Base-by-base conservation (phyloP, 1,140 invertebrate genomes). In the Pogonognathellus flavescens region DNA sequence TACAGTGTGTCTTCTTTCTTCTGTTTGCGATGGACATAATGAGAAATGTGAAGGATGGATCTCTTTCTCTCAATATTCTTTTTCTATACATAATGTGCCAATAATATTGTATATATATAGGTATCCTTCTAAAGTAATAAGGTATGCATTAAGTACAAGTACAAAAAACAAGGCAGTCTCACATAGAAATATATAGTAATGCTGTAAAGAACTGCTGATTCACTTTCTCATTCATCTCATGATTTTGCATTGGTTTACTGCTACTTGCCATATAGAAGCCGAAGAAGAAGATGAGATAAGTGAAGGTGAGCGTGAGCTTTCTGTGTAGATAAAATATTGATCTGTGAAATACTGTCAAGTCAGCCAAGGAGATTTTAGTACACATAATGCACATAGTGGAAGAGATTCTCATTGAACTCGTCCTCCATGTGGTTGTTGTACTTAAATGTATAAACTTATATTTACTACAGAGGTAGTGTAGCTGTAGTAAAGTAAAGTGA, bases 311-410 rank as follows among this genome's bases (percentile, higher is more conserved):
- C 66, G 66, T 49, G 41, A 50, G 41, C 31, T 41, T 41, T 41
- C 31, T 41, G 31, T 76, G 41, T 10, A 76, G 70, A 76, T 76
- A 76, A 76, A 76, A 50, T 76, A 76, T 76, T 50, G 70, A 76
- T 76, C 70, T 76, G 70, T 11, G 70, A 76, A 76, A 49, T 76
- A 50, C 31, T 31, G 22, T 4, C 22, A 25, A 59, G 55, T 59
- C 5, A 59, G 55, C 10, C 18, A 25, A 25, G 18, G 20, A 66
- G 25, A 66, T 18, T 22, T 22, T 66, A 0, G 0, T 7, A n/a
- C n/a, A n/a, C n/a, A n/a, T n/a, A n/a, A n/a, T n/a, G n/a, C n/a
- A n/a, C n/a, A n/a, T 25, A 25, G 16, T 70, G 31, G 66, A 22
- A 31, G 25, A 41, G 22, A 41, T 25, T 25, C 18, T 10, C 3